These are phyloP conservation scores for Eucera pruinosa DNA, from an alignment of 2,888 invertebrate genomes.

Conservation along the genomic window DNA sequence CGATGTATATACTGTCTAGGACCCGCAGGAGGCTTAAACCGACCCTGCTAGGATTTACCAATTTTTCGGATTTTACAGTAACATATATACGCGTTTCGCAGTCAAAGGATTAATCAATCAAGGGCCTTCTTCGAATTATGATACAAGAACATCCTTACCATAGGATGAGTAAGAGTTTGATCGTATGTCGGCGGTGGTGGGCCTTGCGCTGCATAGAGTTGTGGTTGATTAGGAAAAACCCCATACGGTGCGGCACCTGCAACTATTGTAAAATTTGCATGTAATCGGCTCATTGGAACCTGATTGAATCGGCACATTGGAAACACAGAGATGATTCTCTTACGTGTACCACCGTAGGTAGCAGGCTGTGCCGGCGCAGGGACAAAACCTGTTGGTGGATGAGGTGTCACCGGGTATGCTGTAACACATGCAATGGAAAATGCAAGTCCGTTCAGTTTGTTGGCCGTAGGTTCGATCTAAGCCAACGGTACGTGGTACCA, in stretches of 20 bases:
- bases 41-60: too few relatives aligned
- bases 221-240: conserved; percentile 86
- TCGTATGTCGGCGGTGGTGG: conserved; percentile 89
- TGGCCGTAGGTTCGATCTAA: conserved; percentile 71
- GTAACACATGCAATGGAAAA: conserved; percentile 80
- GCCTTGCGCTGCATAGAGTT: conserved; percentile 88
- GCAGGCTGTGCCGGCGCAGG: conserved; percentile 82
- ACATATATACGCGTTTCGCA: too few relatives aligned
- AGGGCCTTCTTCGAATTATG: too few relatives aligned
- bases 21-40: background rate
- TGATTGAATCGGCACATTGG: conserved; percentile 9
- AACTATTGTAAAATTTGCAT: conserved; percentile 81
- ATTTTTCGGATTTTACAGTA: too few relatives aligned
- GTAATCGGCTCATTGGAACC: conserved; percentile 30
- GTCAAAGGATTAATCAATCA: too few relatives aligned
- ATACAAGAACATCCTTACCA: conserved; percentile 78
- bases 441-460: conserved; percentile 68
- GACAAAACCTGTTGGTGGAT: conserved; percentile 83
- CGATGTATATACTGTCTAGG: too few relatives aligned
- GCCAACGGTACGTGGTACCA: conserved; percentile 82
- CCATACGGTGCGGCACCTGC: conserved; percentile 88
- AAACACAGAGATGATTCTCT: conserved; percentile 51
- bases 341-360: conserved; percentile 81
- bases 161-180: conserved; percentile 88
- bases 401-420: conserved; percentile 84